phyloP scores from a whole-genome alignment of 2,888 invertebrate genomes.

The Catocala fraxini region DNA sequence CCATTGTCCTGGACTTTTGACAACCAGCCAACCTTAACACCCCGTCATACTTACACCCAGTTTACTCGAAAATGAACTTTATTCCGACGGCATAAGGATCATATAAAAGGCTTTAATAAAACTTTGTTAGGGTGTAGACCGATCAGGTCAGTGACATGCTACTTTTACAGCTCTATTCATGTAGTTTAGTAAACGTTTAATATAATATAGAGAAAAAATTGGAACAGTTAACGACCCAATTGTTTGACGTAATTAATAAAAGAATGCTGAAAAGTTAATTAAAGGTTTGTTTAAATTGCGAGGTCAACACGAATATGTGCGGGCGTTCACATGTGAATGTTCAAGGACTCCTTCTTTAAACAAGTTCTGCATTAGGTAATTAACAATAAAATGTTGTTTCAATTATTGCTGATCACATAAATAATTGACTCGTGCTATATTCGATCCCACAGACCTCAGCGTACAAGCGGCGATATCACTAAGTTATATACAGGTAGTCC shows the following conservation, averaged over 20 bases:
- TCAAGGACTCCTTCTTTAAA: too few relatives aligned
- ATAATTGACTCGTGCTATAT: too few relatives aligned
- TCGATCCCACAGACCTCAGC: too few relatives aligned
- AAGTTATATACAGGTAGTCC: too few relatives aligned
- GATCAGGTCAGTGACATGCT: conserved; percentile 57
- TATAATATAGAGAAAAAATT: conserved; percentile 22
- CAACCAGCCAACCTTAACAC: conserved; percentile 69
- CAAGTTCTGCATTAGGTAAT: too few relatives aligned
- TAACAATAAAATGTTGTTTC: too few relatives aligned
- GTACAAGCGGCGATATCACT: too few relatives aligned
- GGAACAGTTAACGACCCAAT: conserved; percentile 11
- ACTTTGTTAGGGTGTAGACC: conserved; percentile 32
- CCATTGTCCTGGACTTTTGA: conserved; percentile 69
- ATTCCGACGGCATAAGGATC: conserved; percentile 28
- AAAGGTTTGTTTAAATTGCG: too few relatives aligned
- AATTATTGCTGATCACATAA: too few relatives aligned
- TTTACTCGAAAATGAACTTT: conserved; percentile 38
- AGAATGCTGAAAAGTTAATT: conserved; percentile 5
- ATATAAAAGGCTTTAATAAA: conserved; percentile 16
- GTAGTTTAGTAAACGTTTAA: conserved; percentile 30
- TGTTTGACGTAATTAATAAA: conserved; percentile 7
- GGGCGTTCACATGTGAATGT: too few relatives aligned
- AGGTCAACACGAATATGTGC: too few relatives aligned
- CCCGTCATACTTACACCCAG: conserved; percentile 17
- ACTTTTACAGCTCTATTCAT: conserved; percentile 46